phyloP scores from a whole-genome alignment of 2,797 vertebrate species.

The Merluccius polli region DNA sequence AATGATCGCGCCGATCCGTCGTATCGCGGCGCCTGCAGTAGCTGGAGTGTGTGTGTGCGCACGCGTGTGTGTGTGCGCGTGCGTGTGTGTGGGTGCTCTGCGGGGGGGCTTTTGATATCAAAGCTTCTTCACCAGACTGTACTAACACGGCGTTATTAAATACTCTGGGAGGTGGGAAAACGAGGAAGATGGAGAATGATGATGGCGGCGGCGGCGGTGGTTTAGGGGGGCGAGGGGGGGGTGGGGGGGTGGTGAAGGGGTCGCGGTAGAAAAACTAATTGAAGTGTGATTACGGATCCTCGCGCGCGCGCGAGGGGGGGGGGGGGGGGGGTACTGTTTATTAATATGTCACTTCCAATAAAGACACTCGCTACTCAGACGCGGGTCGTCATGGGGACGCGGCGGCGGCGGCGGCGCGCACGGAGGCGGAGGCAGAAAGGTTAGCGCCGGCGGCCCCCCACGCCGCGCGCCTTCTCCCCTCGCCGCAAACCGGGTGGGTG shows the following conservation, averaged over 20 bases:
- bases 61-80: background rate
- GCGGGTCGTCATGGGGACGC: slow-evolving; percentile 69
- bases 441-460: slow-evolving; percentile 47
- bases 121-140: slow-evolving; percentile 22
- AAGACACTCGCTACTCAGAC: slow-evolving; percentile 62
- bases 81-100: slow-evolving; percentile 1
- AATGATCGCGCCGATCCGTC: background rate
- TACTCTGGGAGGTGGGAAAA: slow-evolving; percentile 17
- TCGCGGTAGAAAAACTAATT: slow-evolving; percentile 55
- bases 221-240: slow-evolving; percentile 16
- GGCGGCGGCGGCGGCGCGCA: slow-evolving; percentile 49
- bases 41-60: background rate
- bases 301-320: background rate
- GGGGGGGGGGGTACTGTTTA: slow-evolving; percentile 65
- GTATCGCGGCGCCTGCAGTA: no score
- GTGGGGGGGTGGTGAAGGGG: slow-evolving; percentile 12
- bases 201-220: no score
- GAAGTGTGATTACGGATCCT: slow-evolving; percentile 69
- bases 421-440: slow-evolving; percentile 62
- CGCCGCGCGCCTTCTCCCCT: slow-evolving; percentile 31
- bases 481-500: slow-evolving; percentile 30
- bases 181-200: slow-evolving; percentile 12
- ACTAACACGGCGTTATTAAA: slow-evolving; percentile 49
- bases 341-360: slow-evolving; percentile 78
- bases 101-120: slow-evolving; percentile 26